These are phyloP conservation scores for Spinus pinus DNA, from an alignment of 2,797 vertebrate genomes.

Conservation along the genomic window DNA sequence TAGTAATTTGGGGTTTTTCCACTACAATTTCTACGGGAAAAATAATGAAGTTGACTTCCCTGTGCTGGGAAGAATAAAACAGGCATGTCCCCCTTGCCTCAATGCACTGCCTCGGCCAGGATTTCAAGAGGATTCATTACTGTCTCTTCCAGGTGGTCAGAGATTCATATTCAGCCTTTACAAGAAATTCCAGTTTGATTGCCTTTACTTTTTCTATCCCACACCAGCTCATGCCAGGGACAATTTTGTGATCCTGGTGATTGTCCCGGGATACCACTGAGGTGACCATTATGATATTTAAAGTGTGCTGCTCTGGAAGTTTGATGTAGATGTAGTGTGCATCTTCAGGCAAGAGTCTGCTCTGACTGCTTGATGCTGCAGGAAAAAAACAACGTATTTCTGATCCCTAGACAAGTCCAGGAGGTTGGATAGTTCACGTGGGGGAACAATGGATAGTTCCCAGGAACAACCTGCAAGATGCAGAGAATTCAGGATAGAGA, in stretches of 20 bases:
- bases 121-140: neutral
- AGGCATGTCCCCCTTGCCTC: neutral
- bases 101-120: neutral
- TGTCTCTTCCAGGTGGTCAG: neutral
- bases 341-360: neutral
- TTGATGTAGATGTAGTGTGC: neutral
- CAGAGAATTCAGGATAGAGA: neutral
- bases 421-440: rapidly evolving
- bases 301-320: neutral
- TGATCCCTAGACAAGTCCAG: neutral
- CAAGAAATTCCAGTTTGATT: neutral
- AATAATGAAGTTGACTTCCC: neutral
- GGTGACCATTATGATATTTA: neutral
- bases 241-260: neutral
- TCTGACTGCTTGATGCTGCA: neutral
- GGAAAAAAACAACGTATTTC: neutral
- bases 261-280: neutral
- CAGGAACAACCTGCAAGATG: neutral
- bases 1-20: neutral
- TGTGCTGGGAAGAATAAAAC: neutral
- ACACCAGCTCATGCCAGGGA: neutral
- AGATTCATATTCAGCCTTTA: neutral
- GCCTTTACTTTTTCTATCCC: neutral
- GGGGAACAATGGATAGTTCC: neutral
- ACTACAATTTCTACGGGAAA: neutral